Percentiles rank a stretch among this genome's conserved stretches.
These are phyloP conservation scores for Euura saliciscinereae DNA, from an alignment of 1,140 invertebrate genomes.

Conservation along the genomic window DNA sequence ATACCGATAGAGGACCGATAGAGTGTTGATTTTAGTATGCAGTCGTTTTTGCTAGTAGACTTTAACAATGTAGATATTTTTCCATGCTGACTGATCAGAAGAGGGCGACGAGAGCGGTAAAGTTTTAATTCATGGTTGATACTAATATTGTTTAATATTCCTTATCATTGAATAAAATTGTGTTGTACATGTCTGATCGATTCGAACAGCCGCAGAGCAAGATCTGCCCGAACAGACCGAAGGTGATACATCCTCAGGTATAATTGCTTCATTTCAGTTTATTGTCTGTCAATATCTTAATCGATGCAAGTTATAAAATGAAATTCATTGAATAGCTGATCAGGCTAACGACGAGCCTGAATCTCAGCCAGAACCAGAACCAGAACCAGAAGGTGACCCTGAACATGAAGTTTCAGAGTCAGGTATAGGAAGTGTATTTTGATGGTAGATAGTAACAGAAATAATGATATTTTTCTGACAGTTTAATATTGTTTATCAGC, in stretches of 20 bases:
- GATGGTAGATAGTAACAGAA: conserved; percentile 1
- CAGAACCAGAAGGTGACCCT: neutral
- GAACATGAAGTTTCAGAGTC: neutral
- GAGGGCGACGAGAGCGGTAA: neutral
- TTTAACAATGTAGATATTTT: neutral
- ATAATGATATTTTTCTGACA: conserved; percentile 10
- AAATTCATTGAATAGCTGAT: neutral
- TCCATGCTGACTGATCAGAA: neutral
- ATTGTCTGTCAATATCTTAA: neutral
- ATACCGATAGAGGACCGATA: too few relatives aligned
- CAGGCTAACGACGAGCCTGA: neutral
- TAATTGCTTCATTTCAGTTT: neutral
- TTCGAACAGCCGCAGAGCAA: neutral
- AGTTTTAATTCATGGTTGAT: neutral
- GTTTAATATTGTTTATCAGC: conserved; percentile 14
- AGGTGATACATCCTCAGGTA: neutral
- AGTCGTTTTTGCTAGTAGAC: too few relatives aligned
- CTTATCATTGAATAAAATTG: neutral
- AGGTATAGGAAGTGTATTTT: neutral
- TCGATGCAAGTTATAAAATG: neutral
- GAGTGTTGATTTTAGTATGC: too few relatives aligned
- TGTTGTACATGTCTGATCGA: neutral
- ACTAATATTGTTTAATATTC: neutral
- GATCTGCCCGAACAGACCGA: neutral
- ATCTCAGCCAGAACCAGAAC: neutral